phyloP scores from a whole-genome alignment of 2,797 vertebrate genomes.

The Salmo trutta region DNA sequence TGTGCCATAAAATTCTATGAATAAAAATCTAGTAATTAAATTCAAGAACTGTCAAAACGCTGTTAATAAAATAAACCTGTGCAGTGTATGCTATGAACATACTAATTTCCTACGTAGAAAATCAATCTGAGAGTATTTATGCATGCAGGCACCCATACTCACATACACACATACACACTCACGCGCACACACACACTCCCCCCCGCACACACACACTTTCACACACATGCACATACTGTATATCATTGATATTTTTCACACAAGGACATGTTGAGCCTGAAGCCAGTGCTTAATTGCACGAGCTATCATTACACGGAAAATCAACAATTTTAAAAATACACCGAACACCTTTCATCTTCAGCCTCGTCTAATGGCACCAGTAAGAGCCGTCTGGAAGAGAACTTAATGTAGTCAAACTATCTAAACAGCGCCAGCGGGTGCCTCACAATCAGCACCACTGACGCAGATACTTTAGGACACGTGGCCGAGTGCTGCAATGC shows the following conservation, averaged over 20 bases:
- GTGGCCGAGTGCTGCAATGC: slow-evolving; percentile 58
- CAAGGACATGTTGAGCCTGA: slow-evolving; percentile 77
- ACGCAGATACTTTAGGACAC: slow-evolving; percentile 75
- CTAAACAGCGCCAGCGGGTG: slow-evolving; percentile 79
- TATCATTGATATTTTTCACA: slow-evolving; percentile 76
- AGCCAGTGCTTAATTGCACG: slow-evolving; percentile 80
- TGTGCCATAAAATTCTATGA: neutral
- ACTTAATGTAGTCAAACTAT: slow-evolving; percentile 80
- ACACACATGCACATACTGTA: slow-evolving; percentile 45
- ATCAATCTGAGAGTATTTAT: slow-evolving; percentile 34
- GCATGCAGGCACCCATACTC: too few species aligned
- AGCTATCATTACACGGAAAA: slow-evolving; percentile 82
- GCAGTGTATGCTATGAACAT: slow-evolving; percentile 34
- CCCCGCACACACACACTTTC: slow-evolving; percentile 2
- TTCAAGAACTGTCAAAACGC: slow-evolving; percentile 4
- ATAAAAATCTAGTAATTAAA: slow-evolving; percentile 12
- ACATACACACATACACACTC: too few species aligned
- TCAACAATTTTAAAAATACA: slow-evolving; percentile 85
- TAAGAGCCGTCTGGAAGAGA: slow-evolving; percentile 75
- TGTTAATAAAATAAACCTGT: slow-evolving; percentile 19
- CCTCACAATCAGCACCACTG: slow-evolving; percentile 71
- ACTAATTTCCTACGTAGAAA: slow-evolving; percentile 21
- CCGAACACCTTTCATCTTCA: slow-evolving; percentile 80
- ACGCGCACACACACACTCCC: too few species aligned
- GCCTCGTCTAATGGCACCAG: slow-evolving; percentile 75